phyloP scores from a whole-genome alignment of 2,797 vertebrate species.

The Orestias chungarensis region DNA sequence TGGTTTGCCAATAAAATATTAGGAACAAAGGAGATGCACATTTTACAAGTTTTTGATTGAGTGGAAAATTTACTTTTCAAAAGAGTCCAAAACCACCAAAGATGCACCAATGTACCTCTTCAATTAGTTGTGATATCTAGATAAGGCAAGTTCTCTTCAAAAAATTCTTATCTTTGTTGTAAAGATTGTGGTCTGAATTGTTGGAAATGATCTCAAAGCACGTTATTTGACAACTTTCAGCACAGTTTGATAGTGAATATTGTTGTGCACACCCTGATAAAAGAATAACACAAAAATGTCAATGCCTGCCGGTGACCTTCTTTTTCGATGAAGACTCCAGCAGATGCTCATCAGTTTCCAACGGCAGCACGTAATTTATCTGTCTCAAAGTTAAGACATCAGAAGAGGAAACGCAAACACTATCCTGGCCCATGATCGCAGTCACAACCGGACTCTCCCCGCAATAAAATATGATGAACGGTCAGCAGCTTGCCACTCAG shows the following conservation, averaged over 20 bases:
- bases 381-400: conserved; percentile 54
- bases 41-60: background rate
- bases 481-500: conserved; percentile 60
- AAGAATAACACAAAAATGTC: conserved; percentile 7
- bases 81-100: no score
- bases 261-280: background rate
- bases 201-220: conserved; percentile 36
- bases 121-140: background rate
- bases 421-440: conserved; percentile 44
- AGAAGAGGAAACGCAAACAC: conserved; percentile 59
- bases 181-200: conserved; percentile 20
- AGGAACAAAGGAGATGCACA: background rate
- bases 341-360: conserved; percentile 42
- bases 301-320: background rate
- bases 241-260: background rate
- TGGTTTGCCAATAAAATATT: background rate
- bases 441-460: conserved; percentile 56
- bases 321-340: conserved; percentile 34
- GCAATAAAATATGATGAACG: conserved; percentile 65
- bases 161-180: conserved; percentile 3
- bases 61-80: no score
- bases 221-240: conserved; percentile 29
- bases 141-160: background rate
- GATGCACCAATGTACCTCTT: background rate
- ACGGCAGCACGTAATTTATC: conserved; percentile 29